Evolutionary conservation across 2,113 vertebrate species (phyloP), one percentile per base, ranked within the genome.

Genomic region (Burhinus bistriatus): DNA sequence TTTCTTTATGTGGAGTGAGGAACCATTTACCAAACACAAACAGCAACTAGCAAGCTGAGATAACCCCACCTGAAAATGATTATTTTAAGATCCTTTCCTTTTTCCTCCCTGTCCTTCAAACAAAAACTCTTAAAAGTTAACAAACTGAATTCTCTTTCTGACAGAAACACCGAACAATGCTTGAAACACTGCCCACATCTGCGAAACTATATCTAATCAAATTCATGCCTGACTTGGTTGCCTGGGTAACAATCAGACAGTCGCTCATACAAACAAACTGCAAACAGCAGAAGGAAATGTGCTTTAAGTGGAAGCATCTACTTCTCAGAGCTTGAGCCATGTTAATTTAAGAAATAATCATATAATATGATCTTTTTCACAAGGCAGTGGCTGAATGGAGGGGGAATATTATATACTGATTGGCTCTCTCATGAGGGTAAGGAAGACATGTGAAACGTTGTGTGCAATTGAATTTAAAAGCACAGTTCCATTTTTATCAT

Each of bases 221-320:
- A 98, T 93, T 77, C 88, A 78, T 12, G 59, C 68, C 97, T 55
- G 49, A 20, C 34, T 81, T 45, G 64, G 97, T 98, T 98, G 92
- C 97, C 97, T 90, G 92, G 97, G 97, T 88, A 97, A 98, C 97
- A 87, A 95, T 95, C 95, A 95, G 96, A 96, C 84, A 96, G 94
- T 96, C 44, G 22, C 87, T 97, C 83, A 96, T 57, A 97, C 95
- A 98, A 98, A 98, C 97, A 98, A 97, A 95, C 79, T 91, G 75
- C 68, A 95, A 95, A 97, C 82, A 96, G 93, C 81, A 90, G 86
- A 96, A 93, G 83, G 81, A 97, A 95, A 87, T 45, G 61, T 49
- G 80, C 86, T 90, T 87, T 96, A 95, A 97, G 91, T 95, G 95
- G 85, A 90, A 96, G 92, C 70, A 83, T 76, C 84, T 44, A 85